Evolutionary conservation across 2,888 invertebrate species (phyloP), one percentile per base, ranked within the genome.

Genomic region (Apotomis turbidana): DNA sequence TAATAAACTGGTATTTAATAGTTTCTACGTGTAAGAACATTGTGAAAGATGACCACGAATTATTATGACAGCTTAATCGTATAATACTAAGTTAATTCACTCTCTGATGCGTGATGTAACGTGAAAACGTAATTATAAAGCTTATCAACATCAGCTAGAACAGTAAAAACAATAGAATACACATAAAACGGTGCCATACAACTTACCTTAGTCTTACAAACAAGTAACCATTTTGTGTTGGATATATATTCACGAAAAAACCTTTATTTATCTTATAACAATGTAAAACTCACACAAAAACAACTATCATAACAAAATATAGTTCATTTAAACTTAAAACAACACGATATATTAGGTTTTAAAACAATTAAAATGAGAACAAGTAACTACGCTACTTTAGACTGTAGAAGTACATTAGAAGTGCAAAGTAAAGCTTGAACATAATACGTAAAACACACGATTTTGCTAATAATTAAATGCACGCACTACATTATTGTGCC

Each of bases 401-500:
- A 79, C 76, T 83, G 85, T 86, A 87, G 85, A 84, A 84, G 84
- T 83, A 82, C 76, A 75, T 73, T 74, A 73, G 68, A 79, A 82
- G 87, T 83, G 87, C 80, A 81, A 81, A 79, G 75, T 81, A 86
- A 83, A 87, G 85, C 79, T 80, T 81, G 80, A 75, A 78, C 79
- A 83, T 85, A 87, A 85, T 83, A 83, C 81, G 80, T 82, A 79
- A 85, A 84, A 87, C 83, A 86, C 86, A 87, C 82, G 81, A 85
- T 88, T 87, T 79, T 78, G 79, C 79, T 82, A 77, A 75, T 81
- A 84, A 81, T 82, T 85, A 84, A 85, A 87, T 84, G 82, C 86
- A 83, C 88, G 84, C 87, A 90, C 90, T 89, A 91, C 89, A 90
- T 91, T 80, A 83, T 90, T 85, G 80, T 81, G 82, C 84, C 77